Percentiles rank a stretch among this genome's conserved stretches.
phyloP scores from a whole-genome alignment of 2,797 vertebrate species.

The Anguilla megastoma region DNA sequence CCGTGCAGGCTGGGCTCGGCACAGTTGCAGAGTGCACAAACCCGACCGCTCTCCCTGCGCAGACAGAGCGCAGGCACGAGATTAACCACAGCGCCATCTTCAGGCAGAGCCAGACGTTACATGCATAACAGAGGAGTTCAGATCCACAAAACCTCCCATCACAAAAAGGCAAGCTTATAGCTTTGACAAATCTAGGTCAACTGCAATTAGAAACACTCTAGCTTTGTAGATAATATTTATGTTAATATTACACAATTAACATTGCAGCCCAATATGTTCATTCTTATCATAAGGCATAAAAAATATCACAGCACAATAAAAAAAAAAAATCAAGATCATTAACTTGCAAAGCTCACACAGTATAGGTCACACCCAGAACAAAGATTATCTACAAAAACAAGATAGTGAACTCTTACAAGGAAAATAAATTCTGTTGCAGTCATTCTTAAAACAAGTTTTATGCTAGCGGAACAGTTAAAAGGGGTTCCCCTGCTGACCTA shows the following conservation, averaged over 20 bases:
- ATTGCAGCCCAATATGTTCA: background rate
- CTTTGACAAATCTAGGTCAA: background rate
- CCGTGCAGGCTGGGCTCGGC: constrained; percentile 93
- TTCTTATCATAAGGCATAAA: no score
- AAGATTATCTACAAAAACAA: background rate
- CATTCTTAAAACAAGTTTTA: no score
- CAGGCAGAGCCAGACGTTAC: background rate
- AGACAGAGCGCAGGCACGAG: constrained; percentile 11
- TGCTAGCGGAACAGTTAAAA: no score
- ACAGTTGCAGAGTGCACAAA: constrained; percentile 94
- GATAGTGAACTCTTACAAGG: background rate
- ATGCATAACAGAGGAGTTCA: background rate
- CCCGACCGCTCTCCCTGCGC: constrained; percentile 64
- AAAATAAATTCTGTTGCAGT: background rate
- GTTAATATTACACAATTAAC: background rate
- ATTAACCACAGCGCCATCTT: background rate
- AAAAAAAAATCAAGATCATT: background rate
- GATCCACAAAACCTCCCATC: background rate
- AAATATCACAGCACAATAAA: no score
- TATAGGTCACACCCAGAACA: background rate
- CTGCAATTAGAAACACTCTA: background rate
- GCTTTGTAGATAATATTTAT: background rate
- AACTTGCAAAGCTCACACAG: background rate
- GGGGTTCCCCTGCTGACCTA: background rate
- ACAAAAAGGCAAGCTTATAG: background rate